These are phyloP conservation scores for Bombus sylvicola DNA, from an alignment of 1,140 invertebrate species.

Conservation along the genomic window DNA sequence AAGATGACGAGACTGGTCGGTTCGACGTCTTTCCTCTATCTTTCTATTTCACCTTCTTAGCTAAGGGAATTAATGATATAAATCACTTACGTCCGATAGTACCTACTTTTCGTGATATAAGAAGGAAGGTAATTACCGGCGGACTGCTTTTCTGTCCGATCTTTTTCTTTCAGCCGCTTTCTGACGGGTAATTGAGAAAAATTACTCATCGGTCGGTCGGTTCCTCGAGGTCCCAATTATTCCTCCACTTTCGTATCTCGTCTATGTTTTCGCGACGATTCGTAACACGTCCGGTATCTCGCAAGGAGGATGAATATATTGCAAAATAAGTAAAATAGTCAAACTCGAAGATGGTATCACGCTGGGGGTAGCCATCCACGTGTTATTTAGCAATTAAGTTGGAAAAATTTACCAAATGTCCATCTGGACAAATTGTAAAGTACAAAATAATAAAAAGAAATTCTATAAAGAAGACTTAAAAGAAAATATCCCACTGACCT, in stretches of 20 bases:
- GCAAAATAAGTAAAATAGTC: background rate
- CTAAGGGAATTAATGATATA: conserved; percentile 25
- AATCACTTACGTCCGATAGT: conserved; percentile 24
- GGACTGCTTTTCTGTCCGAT: background rate
- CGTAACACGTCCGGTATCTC: background rate
- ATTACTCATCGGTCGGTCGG: conserved; percentile 23
- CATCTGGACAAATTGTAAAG: too few relatives aligned
- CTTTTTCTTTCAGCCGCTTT: background rate
- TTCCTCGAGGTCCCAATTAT: conserved; percentile 17
- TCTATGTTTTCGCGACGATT: background rate
- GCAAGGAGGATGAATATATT: background rate
- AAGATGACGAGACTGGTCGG: background rate
- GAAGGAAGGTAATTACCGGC: conserved; percentile 20
- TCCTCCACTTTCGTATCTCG: background rate
- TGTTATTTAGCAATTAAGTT: too few relatives aligned
- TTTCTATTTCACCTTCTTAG: background rate
- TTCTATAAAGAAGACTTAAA: too few relatives aligned
- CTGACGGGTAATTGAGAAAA: conserved; percentile 34
- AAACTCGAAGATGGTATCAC: too few relatives aligned
- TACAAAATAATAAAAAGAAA: too few relatives aligned
- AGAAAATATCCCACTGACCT: too few relatives aligned
- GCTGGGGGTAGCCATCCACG: too few relatives aligned
- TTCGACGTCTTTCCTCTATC: background rate
- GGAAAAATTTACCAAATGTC: too few relatives aligned
- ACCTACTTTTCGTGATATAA: conserved; percentile 14